Evolutionary conservation across 2,888 invertebrate genomes (phyloP).

Genomic region (Alloplasta piceator): DNA sequence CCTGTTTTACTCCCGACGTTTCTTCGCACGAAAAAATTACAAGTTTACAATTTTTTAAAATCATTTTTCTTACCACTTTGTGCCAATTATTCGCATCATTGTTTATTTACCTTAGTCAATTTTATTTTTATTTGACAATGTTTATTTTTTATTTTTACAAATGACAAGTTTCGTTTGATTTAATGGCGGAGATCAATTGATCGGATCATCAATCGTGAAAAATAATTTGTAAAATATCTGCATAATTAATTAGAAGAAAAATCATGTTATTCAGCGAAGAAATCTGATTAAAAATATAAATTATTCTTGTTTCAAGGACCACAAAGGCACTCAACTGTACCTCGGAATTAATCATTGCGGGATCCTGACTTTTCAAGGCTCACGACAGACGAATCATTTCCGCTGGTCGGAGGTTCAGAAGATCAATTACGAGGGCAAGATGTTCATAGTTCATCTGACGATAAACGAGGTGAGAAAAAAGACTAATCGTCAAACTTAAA

Average conservation of each 20-base stretch:
- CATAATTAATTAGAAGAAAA: too few species aligned
- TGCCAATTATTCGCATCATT: background rate
- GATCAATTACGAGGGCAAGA: constrained; percentile 98
- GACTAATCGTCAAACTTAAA: background rate
- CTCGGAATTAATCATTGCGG: constrained; percentile 98
- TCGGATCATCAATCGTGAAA: too few species aligned
- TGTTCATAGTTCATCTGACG: constrained; percentile 97
- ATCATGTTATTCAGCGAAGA: too few species aligned
- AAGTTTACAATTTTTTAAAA: background rate
- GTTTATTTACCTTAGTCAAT: constrained; percentile 8
- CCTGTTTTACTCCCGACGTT: constrained; percentile 2
- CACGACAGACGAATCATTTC: constrained; percentile 96
- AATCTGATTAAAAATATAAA: too few species aligned
- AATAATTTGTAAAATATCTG: too few species aligned
- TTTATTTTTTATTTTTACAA: too few species aligned
- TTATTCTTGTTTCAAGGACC: constrained; percentile 87
- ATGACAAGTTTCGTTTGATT: too few species aligned
- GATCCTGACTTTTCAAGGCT: constrained; percentile 97
- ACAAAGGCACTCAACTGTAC: constrained; percentile 95
- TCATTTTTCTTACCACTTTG: constrained; percentile 11
- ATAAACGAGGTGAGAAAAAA: constrained; percentile 91
- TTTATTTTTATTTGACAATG: too few species aligned
- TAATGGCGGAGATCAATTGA: too few species aligned
- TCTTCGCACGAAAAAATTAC: constrained; percentile 35
- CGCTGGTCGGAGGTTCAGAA: constrained; percentile 98